Evolutionary conservation across 2,797 vertebrate genomes (phyloP), one percentile per base, ranked within the genome.

Genomic region (Poeciliopsis turneri): DNA sequence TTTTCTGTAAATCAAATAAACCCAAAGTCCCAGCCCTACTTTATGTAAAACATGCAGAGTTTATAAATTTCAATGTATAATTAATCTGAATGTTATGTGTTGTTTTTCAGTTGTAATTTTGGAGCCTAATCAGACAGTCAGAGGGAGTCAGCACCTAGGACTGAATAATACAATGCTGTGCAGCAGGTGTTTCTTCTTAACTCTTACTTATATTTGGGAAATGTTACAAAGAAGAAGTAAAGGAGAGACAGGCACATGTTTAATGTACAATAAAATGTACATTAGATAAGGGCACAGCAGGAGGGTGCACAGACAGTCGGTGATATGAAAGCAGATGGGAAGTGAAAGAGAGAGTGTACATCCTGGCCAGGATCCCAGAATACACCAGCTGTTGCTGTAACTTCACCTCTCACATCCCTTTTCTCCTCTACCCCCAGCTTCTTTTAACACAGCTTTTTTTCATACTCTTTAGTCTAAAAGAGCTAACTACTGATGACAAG

Each of bases 331-430:
- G 86, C 91, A 87, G 86, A 95, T 88, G 91, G 91, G 94, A 94
- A 80, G 87, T 91, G 90, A 91, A 93, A 89, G 90, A 89, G 90
- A 82, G 75, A 86, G 83, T 93, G 90, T 92, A 93, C 78, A 88
- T 89, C 88, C 89, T 92, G 91, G 92, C 94, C 84, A 79, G 88
- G 87, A 90, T 95, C 95, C 93, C 94, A 86, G 90, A 93, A 95
- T 90, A 83, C 86, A 92, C 93, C 97, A 97, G 97, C 96, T 97
- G 97, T 94, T 95, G 93, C 92, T 89, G 86, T 96, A 94, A 93
- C 93, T 95, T 94, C 95, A 96, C 92, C 95, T 95, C 85, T 75
- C 92, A 81, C 84, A 90, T 89, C 80, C 81, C 72, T 72, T 79
- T 82, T 81, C 70, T 82, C 68, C 77, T 43, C 61, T 74, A 36